Conservation (phyloP, 2,888 invertebrate species). For the Dione juno region DNA sequence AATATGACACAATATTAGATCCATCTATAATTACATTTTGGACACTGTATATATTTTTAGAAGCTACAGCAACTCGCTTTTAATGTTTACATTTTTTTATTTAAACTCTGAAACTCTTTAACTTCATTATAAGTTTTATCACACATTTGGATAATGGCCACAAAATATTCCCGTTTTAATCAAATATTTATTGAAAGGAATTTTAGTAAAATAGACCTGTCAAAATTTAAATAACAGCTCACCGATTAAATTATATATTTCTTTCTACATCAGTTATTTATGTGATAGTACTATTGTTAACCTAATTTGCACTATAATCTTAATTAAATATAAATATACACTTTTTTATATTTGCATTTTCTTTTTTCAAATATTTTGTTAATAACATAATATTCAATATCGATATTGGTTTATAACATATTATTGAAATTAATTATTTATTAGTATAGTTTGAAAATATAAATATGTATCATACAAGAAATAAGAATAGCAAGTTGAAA, state of each 20-base stretch:
- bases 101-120: too few relatives aligned
- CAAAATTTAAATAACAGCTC: neutral
- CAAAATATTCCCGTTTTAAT: too few relatives aligned
- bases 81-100: neutral
- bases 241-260: neutral
- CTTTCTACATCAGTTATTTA: neutral
- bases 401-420: too few relatives aligned
- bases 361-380: neutral
- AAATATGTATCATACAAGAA: too few relatives aligned
- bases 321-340: neutral
- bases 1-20: conserved; percentile 11
- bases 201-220: too few relatives aligned
- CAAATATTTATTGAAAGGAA: too few relatives aligned
- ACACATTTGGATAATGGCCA: too few relatives aligned
- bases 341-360: neutral
- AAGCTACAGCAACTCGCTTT: neutral
- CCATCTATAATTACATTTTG: neutral
- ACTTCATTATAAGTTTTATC: too few relatives aligned
- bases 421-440: too few relatives aligned
- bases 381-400: neutral
- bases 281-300: conserved; percentile 16
- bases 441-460: neutral
- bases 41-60: neutral
- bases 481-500: too few relatives aligned
- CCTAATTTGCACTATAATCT: conserved; percentile 43